phyloP scores from a whole-genome alignment of 2,113 vertebrate genomes.

The Picathartes gymnocephalus region DNA sequence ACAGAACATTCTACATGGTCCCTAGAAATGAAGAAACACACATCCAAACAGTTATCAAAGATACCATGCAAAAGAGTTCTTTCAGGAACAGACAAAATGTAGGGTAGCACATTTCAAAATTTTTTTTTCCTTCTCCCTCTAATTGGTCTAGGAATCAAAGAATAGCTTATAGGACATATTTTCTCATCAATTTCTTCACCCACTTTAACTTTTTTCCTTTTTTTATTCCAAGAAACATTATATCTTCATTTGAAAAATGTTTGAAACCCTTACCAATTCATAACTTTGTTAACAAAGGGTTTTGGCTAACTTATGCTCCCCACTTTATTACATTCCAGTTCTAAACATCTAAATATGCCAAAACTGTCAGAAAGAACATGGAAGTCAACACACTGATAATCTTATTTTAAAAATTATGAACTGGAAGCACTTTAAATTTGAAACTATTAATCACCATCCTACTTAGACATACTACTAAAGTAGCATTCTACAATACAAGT shows the following conservation, averaged over 20 bases:
- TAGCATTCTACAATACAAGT: background rate
- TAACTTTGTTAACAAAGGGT: background rate
- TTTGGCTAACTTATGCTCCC: background rate
- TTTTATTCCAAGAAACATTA: background rate
- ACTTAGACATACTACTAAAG: background rate
- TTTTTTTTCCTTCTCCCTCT: background rate
- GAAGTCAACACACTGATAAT: background rate
- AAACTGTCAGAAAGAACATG: background rate
- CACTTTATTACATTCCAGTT: background rate
- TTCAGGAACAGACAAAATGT: background rate
- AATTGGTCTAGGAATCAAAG: background rate
- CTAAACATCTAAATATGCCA: background rate
- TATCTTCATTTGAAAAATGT: background rate
- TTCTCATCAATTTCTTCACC: background rate
- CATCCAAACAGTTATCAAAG: background rate
- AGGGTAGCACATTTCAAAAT: background rate
- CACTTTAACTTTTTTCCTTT: background rate
- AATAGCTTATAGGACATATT: background rate
- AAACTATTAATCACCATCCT: background rate
- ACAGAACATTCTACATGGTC: background rate
- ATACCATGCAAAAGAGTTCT: background rate
- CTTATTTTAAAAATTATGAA: background rate
- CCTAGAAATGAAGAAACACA: background rate
- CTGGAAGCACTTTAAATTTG: background rate
- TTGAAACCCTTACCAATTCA: background rate